Conservation (phyloP, 1,140 invertebrate species). For the Cardiocondyla obscurior region DNA sequence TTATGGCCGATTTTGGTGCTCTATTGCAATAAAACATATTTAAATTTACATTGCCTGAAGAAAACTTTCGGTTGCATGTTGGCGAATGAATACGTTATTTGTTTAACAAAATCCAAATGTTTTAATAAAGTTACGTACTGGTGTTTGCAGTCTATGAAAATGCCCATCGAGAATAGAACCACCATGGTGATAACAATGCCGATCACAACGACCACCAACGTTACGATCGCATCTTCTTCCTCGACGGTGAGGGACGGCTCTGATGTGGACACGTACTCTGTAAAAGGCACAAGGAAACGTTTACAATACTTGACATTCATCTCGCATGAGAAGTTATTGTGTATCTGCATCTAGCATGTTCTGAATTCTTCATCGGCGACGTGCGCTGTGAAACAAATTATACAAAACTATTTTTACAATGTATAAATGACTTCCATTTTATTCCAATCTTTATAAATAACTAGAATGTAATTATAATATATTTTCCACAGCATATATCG, state of each 20-base stretch:
- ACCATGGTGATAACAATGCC: constrained; percentile 85
- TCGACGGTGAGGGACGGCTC: constrained; percentile 68
- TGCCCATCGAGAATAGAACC: constrained; percentile 85
- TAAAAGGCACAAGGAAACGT: background rate
- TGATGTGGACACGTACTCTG: constrained; percentile 67
- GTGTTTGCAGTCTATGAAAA: constrained; percentile 85
- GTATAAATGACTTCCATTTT: background rate
- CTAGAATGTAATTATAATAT: no score
- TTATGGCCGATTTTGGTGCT: background rate
- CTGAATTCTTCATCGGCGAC: background rate
- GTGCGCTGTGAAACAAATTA: no score
- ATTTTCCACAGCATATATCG: no score
- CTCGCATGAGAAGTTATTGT: no score
- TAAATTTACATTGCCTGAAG: background rate
- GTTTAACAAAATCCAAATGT: background rate
- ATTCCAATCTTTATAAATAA: background rate
- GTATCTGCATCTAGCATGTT: background rate
- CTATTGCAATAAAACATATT: no score
- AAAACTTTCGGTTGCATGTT: background rate
- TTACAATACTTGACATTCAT: background rate
- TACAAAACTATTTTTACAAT: no score
- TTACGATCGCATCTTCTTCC: constrained; percentile 81
- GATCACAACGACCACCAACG: constrained; percentile 84
- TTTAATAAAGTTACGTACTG: constrained; percentile 79
- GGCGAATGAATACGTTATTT: background rate